phyloP scores from a whole-genome alignment of 2,888 invertebrate genomes.

The Archaeoteleia sp. region DNA sequence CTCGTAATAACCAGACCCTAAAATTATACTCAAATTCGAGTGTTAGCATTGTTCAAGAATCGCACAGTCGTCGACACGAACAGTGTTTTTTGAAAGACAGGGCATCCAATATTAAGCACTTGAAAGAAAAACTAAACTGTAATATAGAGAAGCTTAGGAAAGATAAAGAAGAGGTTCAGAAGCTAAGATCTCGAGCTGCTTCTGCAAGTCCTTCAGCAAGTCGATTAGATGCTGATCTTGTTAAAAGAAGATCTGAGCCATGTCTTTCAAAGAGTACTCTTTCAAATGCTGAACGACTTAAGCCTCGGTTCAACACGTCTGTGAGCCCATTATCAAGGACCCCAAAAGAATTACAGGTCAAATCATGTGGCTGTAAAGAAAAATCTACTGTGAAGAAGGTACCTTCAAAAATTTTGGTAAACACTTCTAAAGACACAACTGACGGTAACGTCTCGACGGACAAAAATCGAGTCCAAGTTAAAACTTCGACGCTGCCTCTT shows the following conservation, averaged over 20 bases:
- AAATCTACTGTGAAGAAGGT: conserved; percentile 38
- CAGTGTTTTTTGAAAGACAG: conserved; percentile 76
- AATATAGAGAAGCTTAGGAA: conserved; percentile 75
- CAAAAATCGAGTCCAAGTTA: conserved; percentile 1
- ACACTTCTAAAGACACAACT: conserved; percentile 24
- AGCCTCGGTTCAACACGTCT: conserved; percentile 46
- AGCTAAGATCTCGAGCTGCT: conserved; percentile 50
- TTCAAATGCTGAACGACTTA: conserved; percentile 25
- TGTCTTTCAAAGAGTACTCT: conserved; percentile 45
- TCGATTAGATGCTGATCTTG: conserved; percentile 40
- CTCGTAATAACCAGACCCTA: conserved; percentile 83
- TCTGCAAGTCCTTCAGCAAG: conserved; percentile 56
- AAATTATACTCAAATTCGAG: conserved; percentile 77
- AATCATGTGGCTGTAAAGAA: conserved; percentile 37
- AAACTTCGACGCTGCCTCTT: conserved; percentile 26
- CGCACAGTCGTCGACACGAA: conserved; percentile 74
- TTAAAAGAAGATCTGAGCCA: conserved; percentile 57
- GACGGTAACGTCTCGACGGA: conserved; percentile 4
- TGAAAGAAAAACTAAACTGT: conserved; percentile 80
- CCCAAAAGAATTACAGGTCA: conserved; percentile 20
- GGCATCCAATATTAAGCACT: conserved; percentile 78
- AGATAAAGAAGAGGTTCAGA: conserved; percentile 54
- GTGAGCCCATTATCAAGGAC: conserved; percentile 54
- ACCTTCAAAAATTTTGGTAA: conserved; percentile 34
- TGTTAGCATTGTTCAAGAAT: conserved; percentile 75